Evolutionary conservation across 2,888 invertebrate genomes (phyloP).

Genomic region (Hydropsyche betteni): DNA sequence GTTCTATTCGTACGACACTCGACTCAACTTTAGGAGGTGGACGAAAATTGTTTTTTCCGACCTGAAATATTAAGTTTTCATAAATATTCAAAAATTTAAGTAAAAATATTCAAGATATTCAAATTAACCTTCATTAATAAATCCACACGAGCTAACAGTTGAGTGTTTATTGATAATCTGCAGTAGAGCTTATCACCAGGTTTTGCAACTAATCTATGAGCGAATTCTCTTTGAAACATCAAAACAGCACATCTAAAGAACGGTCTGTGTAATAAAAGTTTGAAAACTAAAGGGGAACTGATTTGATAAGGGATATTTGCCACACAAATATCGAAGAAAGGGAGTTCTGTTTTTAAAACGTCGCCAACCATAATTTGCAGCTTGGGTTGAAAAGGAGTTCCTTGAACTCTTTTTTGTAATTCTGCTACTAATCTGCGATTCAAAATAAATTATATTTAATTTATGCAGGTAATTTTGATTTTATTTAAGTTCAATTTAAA

Average conservation of each 20-base stretch:
- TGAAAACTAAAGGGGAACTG: constrained; percentile 95
- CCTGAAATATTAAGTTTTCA: constrained; percentile 63
- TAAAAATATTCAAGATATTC: background rate
- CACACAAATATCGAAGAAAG: constrained; percentile 97
- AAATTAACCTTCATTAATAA: constrained; percentile 88
- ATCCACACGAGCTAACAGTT: constrained; percentile 93
- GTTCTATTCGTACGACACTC: constrained; percentile 96
- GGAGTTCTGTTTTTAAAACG: constrained; percentile 91
- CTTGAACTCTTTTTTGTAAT: constrained; percentile 94
- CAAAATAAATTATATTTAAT: constrained; percentile 47
- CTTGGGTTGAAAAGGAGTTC: constrained; percentile 87
- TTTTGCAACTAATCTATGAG: constrained; percentile 93
- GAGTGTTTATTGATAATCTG: constrained; percentile 94
- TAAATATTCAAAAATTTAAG: background rate
- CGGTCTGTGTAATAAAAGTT: constrained; percentile 86
- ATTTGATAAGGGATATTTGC: constrained; percentile 99
- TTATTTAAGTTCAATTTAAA: constrained; percentile 26
- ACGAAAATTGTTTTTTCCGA: constrained; percentile 97
- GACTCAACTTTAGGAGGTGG: constrained; percentile 99
- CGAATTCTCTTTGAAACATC: constrained; percentile 99
- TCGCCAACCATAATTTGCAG: constrained; percentile 94
- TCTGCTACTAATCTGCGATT: constrained; percentile 85
- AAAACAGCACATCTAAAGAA: constrained; percentile 93
- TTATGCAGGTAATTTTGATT: no score
- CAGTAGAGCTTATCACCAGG: constrained; percentile 98